Evolutionary conservation across 2,888 invertebrate species (phyloP), one percentile per base, ranked within the genome.

Genomic region (Heliothis peltigera): DNA sequence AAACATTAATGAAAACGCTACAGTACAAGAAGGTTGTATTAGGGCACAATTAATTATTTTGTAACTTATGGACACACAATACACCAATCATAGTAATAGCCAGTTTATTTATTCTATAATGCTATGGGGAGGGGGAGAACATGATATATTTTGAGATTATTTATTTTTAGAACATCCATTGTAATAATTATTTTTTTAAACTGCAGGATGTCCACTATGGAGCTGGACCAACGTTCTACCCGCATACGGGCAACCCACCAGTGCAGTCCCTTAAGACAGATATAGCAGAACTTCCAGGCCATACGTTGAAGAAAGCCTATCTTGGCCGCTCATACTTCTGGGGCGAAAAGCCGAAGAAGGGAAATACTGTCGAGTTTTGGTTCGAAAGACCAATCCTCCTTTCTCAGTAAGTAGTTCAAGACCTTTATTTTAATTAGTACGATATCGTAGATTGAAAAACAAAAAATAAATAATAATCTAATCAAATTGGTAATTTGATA

Each of bases 281-380:
- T 64, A 97, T 99, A 64, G 97, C 97, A 77, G 96, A 97, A 15
- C 98, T 98, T 88, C 97, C 97, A 77, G 97, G 97, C 64, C 98
- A 97, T 91, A 96, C 97, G 0, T 89, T 99, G 19, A 96, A 96
- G 69, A 96, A 96, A 75, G 99, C 98, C 3, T 99, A 99, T 88
- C 95, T 96, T 19, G 99, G 99, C 0, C 97, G 97, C 75, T 97
- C 97, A 0, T 98, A 97, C 87, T 99, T 99, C 91, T 99, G 99
- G 99, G 99, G 98, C 0, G 91, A 98, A 10, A 94, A 97, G 44
- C 99, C 99, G 0, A 97, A 97, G 82, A 96, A 96, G 10, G 98
- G 98, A 2, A 98, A 98, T 88, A 95, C 96, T 61, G 95, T 99
- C 19, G 96, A 97, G 75, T 97, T 99, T 87, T 96, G 96, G 89